Conservation (phyloP, 2,797 vertebrate species). For the Hypotaenidia philippensis region DNA sequence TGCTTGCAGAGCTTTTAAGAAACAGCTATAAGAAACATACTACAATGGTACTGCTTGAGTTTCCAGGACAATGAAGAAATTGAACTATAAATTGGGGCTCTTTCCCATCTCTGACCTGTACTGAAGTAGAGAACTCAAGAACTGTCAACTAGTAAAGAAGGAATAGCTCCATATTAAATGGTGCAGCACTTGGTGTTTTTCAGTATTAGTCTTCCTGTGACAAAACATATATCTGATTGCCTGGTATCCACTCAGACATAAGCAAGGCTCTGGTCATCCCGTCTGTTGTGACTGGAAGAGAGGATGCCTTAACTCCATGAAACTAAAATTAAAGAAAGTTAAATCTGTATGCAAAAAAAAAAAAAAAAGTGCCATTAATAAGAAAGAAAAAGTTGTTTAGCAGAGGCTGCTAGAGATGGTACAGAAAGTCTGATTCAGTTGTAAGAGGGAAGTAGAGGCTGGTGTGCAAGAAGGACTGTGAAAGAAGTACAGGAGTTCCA, state of each 20-base stretch:
- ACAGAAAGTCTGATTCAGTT: background rate
- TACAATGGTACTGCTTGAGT: background rate
- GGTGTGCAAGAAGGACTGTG: background rate
- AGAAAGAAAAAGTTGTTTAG: background rate
- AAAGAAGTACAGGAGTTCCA: background rate
- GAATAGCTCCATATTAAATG: background rate
- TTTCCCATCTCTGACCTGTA: background rate
- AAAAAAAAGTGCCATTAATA: background rate
- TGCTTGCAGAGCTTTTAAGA: background rate
- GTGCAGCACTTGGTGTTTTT: background rate
- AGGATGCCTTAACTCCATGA: background rate
- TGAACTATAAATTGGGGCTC: background rate
- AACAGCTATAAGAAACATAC: rapidly evolving
- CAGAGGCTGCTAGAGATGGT: background rate
- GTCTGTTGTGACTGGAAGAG: rapidly evolving
- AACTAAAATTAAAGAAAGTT: background rate
- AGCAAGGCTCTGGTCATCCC: background rate
- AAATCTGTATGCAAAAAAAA: background rate
- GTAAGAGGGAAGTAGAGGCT: background rate
- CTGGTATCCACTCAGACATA: background rate
- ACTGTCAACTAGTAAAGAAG: background rate
- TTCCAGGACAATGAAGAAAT: background rate
- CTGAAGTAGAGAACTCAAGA: background rate
- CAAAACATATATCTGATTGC: background rate
- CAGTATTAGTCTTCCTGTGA: background rate